These are phyloP conservation scores for Oasisia sp. DNA, from an alignment of 2,888 invertebrate species.

Conservation along the genomic window DNA sequence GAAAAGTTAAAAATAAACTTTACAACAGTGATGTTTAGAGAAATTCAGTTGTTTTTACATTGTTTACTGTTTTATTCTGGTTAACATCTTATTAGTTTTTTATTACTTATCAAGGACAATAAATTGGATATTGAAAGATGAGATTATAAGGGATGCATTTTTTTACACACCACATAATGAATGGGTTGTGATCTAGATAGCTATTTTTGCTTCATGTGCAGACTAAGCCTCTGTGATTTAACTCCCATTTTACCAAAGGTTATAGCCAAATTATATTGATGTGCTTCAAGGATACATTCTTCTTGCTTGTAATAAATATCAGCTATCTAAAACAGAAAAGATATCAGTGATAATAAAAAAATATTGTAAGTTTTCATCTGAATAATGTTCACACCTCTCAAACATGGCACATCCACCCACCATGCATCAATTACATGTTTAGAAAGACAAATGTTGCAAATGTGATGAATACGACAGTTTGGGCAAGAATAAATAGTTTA, in stretches of 20 bases:
- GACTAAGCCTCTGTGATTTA: no score
- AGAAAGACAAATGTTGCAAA: neutral
- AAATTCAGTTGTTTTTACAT: no score
- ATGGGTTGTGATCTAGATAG: no score
- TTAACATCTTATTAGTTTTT: no score
- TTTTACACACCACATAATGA: no score
- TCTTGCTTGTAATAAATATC: slow-evolving; percentile 56
- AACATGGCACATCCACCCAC: neutral
- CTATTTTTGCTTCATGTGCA: no score
- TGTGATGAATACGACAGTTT: neutral
- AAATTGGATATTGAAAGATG: no score
- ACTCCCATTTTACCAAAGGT: neutral
- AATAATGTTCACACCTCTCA: slow-evolving; percentile 14
- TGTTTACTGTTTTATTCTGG: no score
- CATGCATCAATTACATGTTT: neutral
- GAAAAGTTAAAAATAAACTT: no score
- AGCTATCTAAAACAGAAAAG: slow-evolving; percentile 52
- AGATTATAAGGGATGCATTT: no score
- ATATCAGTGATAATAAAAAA: neutral
- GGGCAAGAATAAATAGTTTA: neutral
- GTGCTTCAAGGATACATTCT: slow-evolving; percentile 58
- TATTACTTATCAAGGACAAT: no score
- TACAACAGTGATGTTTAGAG: no score
- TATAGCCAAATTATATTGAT: neutral
- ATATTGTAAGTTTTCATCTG: neutral